Percentiles rank a stretch among this genome's conserved stretches.
Conservation (phyloP, 2,888 invertebrate species). For the Agrochola lychnidis region DNA sequence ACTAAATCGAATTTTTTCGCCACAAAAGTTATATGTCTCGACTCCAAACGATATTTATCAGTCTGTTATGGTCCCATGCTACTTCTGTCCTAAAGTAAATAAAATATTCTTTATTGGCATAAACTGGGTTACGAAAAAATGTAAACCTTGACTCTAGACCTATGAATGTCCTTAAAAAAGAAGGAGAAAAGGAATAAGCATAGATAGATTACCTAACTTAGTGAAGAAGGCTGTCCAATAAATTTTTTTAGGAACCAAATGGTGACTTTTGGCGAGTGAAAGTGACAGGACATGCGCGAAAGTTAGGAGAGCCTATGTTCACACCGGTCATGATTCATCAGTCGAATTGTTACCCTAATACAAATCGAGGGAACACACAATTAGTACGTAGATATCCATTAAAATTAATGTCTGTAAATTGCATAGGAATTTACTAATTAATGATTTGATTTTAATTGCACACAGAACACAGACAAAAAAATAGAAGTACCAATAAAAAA, state of each 20-base stretch:
- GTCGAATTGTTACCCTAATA: neutral
- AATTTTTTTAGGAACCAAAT: too few species aligned
- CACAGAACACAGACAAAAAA: neutral
- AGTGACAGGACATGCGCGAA: too few species aligned
- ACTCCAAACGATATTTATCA: neutral
- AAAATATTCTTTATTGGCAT: neutral
- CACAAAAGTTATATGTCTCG: neutral
- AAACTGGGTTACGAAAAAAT: too few species aligned
- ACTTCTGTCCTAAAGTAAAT: neutral
- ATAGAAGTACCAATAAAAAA: neutral
- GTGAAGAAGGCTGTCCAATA: too few species aligned
- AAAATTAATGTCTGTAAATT: conserved; percentile 24
- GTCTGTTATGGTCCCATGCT: neutral
- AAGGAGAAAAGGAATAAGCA: too few species aligned
- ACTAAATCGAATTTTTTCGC: neutral
- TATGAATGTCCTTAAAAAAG: too few species aligned
- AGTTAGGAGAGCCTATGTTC: neutral
- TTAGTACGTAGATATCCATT: neutral
- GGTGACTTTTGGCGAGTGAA: too few species aligned
- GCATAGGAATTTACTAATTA: conserved; percentile 39
- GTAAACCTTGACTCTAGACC: neutral
- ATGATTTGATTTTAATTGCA: conserved; percentile 17
- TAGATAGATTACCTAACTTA: too few species aligned
- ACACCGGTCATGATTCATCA: neutral
- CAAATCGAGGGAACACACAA: neutral